phyloP scores from a whole-genome alignment of 1,140 invertebrate genomes.

The Lasaia peninsularis region DNA sequence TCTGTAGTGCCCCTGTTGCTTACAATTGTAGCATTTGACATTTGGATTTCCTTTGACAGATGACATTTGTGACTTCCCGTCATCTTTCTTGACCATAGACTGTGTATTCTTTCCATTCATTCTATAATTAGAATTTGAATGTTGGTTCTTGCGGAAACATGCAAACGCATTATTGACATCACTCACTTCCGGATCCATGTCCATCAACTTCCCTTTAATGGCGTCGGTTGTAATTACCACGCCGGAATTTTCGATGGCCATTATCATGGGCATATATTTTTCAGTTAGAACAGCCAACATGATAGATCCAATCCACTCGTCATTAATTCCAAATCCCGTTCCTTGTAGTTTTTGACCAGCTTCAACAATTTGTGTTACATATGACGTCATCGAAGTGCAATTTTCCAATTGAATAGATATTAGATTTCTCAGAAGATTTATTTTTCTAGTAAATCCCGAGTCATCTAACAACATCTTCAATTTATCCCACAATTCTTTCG shows the following conservation, averaged over 20 bases:
- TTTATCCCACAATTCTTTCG: neutral
- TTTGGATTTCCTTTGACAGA: neutral
- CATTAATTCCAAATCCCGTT: neutral
- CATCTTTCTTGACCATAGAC: neutral
- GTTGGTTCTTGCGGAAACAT: neutral
- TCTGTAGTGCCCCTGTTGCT: neutral
- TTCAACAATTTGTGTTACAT: neutral
- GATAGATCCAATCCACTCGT: neutral
- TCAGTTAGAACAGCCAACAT: neutral
- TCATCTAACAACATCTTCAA: neutral
- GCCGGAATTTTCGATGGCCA: neutral
- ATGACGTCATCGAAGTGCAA: neutral
- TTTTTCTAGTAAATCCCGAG: neutral
- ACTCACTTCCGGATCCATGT: neutral
- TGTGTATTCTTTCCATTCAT: neutral
- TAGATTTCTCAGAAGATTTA: neutral
- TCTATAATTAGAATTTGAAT: neutral
- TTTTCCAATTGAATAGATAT: neutral
- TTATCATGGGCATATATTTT: constrained; percentile 1
- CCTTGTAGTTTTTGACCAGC: neutral
- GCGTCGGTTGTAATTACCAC: neutral
- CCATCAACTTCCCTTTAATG: neutral
- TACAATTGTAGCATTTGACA: neutral
- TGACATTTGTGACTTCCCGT: neutral
- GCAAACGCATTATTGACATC: neutral